Conservation (phyloP, 1,140 invertebrate genomes). For the Sinella curviseta region DNA sequence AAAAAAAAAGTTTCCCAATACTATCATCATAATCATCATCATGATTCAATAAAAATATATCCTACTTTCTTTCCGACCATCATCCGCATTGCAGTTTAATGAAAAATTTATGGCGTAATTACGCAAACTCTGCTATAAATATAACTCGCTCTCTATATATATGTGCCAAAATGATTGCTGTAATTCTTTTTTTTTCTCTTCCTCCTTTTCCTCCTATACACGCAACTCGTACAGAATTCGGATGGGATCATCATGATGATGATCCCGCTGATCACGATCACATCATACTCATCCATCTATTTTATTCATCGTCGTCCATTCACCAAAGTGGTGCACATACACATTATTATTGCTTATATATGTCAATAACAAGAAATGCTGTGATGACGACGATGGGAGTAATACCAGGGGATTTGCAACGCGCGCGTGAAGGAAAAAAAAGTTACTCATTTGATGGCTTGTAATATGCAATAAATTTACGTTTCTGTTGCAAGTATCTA, state of each 20-base stretch:
- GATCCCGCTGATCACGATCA: neutral
- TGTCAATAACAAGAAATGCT: neutral
- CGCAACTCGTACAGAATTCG: neutral
- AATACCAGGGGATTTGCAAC: too few relatives aligned
- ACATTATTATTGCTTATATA: neutral
- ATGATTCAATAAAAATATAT: too few relatives aligned
- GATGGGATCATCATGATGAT: neutral
- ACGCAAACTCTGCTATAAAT: conserved; percentile 48
- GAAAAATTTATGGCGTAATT: conserved; percentile 49
- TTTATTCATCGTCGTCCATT: too few relatives aligned
- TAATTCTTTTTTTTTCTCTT: conserved; percentile 31
- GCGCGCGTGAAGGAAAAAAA: too few relatives aligned
- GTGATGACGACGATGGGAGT: too few relatives aligned
- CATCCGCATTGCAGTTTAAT: conserved; percentile 46
- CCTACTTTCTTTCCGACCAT: neutral
- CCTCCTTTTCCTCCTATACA: neutral
- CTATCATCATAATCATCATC: too few relatives aligned
- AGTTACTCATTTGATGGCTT: too few relatives aligned
- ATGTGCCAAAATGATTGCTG: conserved; percentile 45
- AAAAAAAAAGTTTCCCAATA: too few relatives aligned
- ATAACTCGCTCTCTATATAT: neutral
- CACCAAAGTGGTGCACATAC: too few relatives aligned
- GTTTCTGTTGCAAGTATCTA: too few relatives aligned
- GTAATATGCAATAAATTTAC: too few relatives aligned
- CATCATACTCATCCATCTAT: neutral